Conservation (phyloP, 2,888 invertebrate genomes). For the Pyrrhosoma nymphula region DNA sequence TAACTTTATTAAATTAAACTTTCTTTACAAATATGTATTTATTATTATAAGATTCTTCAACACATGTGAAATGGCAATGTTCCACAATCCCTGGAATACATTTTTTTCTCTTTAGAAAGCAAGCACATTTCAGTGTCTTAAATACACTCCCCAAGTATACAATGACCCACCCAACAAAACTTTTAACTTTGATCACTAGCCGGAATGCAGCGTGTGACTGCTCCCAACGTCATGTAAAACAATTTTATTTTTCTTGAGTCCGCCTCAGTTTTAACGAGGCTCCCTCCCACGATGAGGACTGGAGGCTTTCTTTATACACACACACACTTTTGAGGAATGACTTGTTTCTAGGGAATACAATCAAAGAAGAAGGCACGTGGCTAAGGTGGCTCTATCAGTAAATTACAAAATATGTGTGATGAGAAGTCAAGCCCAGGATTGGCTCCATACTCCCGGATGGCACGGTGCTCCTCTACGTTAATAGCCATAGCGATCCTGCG, state of each 20-base stretch:
- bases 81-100: slow-evolving; percentile 8
- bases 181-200: slow-evolving; percentile 11
- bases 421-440: slow-evolving; percentile 61
- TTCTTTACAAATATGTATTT: slow-evolving; percentile 58
- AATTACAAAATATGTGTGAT: slow-evolving; percentile 64
- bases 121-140: background rate
- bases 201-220: slow-evolving; percentile 20
- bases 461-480: background rate
- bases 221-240: slow-evolving; percentile 19
- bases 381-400: slow-evolving; percentile 64
- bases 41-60: background rate
- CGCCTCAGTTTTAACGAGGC: background rate
- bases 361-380: slow-evolving; percentile 54
- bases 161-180: slow-evolving; percentile 33
- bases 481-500: slow-evolving; percentile 57
- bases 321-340: slow-evolving; percentile 51
- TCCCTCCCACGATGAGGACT: background rate
- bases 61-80: slow-evolving; percentile 33
- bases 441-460: background rate
- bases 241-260: background rate
- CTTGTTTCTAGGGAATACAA: slow-evolving; percentile 23
- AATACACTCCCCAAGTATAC: slow-evolving; percentile 35
- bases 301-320: background rate
- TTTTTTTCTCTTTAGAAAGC: slow-evolving; percentile 15
- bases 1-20: slow-evolving; percentile 41